Evolutionary conservation across 2,113 vertebrate species (phyloP), one percentile per base, ranked within the genome.

Genomic region (Rhadina sibilatrix): DNA sequence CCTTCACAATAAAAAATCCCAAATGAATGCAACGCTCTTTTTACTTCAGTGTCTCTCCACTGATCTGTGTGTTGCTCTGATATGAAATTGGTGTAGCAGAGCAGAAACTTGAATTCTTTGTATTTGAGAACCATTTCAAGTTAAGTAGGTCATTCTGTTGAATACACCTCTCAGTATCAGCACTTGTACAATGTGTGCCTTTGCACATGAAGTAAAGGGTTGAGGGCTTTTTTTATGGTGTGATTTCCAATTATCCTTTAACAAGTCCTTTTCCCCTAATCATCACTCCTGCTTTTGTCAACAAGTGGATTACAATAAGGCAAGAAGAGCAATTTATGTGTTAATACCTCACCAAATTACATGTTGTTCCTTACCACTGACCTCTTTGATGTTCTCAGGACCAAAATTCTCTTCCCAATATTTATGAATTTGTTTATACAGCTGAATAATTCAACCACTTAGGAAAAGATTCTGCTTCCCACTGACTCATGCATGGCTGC

Each of bases 391-490:
- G 91, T 87, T 90, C 68, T 76, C 50, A 66, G 72, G 78, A 82
- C 64, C 74, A 80, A 74, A 64, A 88, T 93, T 49, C 61, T 77
- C 61, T 57, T 93, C 79, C 75, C 74, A 53, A 63, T 95, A 78
- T 71, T 95, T 94, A 94, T 59, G 46, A 80, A 95, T 88, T 96
- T 97, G 91, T 91, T 97, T 96, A 80, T 87, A 95, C 65, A 94
- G 66, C 56, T 95, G 90, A 96, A 96, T 93, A 94, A 94, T 92
- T 92, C 94, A 94, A 78, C 16, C 84, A 93, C 80, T 93, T 89
- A 92, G 83, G 93, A 96, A 60, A 91, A 89, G 81, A 83, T 72
- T 84, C 63, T 63, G 68, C 30, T 77, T 27, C 81, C 90, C 66
- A 75, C 81, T 47, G 72, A 83, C 72, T 94, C 70, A 64, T 8